Evolutionary conservation across 2,113 vertebrate genomes (phyloP), one percentile per base, ranked within the genome.

Genomic region (Grammomys surdaster): DNA sequence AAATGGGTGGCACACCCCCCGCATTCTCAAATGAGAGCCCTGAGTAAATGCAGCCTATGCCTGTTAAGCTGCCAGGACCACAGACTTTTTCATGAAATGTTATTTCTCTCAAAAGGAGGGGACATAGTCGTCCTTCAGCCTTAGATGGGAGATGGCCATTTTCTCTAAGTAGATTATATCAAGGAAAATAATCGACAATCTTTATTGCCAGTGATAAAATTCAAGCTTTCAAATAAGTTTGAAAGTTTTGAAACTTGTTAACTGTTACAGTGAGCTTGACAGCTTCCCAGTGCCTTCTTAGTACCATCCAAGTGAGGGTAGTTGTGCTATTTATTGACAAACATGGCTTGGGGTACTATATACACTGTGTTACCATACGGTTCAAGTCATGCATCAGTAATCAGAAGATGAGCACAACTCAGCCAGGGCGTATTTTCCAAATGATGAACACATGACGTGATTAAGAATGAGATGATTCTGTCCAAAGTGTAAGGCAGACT

Each of bases 151-250:
- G n/a, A 28, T 26, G 73, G 26, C 78, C 17, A 85, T 36, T 89
- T 16, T 87, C 43, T 89, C 72, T 73, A 72, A 93, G 46, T n/a
- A 84, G 54, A 36, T 65, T 91, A 22, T 26, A 70, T 94, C 54
- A 81, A 56, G 28, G 73, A 87, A 96, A 94, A 95, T 33, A 91
- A 78, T 16, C 56, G 56, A 81, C 56, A 75, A 16, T 77, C 73
- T 93, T 95, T 91, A 85, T 63, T 78, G 46, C 33, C 60, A 95
- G 19, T 43, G 92, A 90, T 78, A 84, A 94, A 94, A 96, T 67
- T 78, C 24, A 46, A 89, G 40, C 40, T 95, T 97, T 89, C 92
- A 84, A 65, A 84, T 88, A 94, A 87, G 82, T 82, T 56, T 36
- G 76, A 54, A 93, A 84, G 70, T 84, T 89, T 43, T 40, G 77